Base-by-base conservation (phyloP, 1,140 invertebrate genomes). In the Trichogramma pretiosum region DNA sequence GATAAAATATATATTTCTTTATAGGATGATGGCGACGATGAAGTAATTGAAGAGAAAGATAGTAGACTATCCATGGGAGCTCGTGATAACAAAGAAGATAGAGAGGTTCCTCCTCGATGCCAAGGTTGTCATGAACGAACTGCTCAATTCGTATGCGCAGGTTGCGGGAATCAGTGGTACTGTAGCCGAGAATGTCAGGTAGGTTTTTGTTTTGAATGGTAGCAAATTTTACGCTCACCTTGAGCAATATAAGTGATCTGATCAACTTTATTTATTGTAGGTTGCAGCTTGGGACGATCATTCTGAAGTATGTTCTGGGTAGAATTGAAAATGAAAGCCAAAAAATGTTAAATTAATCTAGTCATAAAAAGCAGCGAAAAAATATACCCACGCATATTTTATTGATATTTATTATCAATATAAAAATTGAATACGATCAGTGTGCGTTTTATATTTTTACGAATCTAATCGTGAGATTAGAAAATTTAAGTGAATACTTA, bases 171-270 rank as follows among this genome's bases (percentile, higher is more conserved):
- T 70, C 87, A 90, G 70, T 91, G 87, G 87, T 92, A 92, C 63
- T 92, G 89, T 75, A 87, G 84, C 62, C 71, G 85, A 42, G 84
- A 89, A 56, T 92, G 89, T 65, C 89, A 92, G 80, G 88, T 90
- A 70, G 54, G 43, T 54, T 46, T 21, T 49, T 8, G 26, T 33
- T 36, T 7, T 37, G 22, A 37, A 19, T 36, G 40, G 52, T 28
- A 47, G 26, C 19, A 35, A 38, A 40, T 23, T 17, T 24, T 37
- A 17, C 33, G 43, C 46, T 38, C 10, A 22, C 19, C 36, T 17
- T 38, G 30, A 7, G 9, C 10, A 18, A 17, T 18, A 36, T 35
- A 18, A 42, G 19, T 28, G 30, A 13, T 16, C 28, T 19, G 2
- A 39, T 19, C 14, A 38, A 39, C 43, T 42, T 28, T 26, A 39